A percentile compares a stretch with the other conserved stretches of the same genome.
Evolutionary conservation across 2,888 invertebrate species (phyloP).

Genomic region (Drosophila vallismaia): DNA sequence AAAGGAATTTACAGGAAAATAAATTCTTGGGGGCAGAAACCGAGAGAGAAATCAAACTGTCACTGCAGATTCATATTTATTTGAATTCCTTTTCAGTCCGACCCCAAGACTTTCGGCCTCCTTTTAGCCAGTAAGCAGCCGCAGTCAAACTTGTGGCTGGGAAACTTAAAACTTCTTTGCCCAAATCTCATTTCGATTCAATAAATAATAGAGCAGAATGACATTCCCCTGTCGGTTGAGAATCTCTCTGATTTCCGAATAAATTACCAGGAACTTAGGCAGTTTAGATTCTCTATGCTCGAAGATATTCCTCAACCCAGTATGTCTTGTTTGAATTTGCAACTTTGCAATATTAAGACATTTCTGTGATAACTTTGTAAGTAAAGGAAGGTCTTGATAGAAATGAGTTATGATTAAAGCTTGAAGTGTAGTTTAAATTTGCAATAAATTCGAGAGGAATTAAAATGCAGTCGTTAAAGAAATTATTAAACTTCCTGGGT

Average conservation of each 20-base stretch:
- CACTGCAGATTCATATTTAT: conserved; percentile 47
- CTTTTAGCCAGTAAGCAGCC: conserved; percentile 13
- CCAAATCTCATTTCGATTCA: conserved; percentile 42
- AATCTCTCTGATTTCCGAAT: conserved; percentile 9
- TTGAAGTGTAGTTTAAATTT: neutral
- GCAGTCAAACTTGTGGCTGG: conserved; percentile 15
- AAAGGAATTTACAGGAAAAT: conserved; percentile 32
- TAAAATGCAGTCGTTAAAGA: neutral
- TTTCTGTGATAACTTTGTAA: neutral
- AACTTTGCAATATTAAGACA: neutral
- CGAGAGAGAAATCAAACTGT: conserved; percentile 35
- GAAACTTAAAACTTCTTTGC: conserved; percentile 23
- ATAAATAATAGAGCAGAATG: conserved; percentile 42
- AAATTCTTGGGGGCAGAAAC: conserved; percentile 11
- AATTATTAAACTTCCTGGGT: neutral
- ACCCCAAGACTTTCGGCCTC: conserved; percentile 21
- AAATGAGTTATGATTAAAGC: neutral
- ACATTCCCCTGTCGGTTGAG: neutral
- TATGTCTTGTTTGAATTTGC: neutral
- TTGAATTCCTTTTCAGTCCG: conserved; percentile 6
- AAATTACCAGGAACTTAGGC: conserved; percentile 4
- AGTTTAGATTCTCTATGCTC: neutral
- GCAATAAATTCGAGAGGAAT: neutral
- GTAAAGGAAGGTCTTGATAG: neutral
- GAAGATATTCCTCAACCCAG: too few species aligned